Conservation (phyloP, 2,797 vertebrate genomes). For the Harpagifer antarcticus region DNA sequence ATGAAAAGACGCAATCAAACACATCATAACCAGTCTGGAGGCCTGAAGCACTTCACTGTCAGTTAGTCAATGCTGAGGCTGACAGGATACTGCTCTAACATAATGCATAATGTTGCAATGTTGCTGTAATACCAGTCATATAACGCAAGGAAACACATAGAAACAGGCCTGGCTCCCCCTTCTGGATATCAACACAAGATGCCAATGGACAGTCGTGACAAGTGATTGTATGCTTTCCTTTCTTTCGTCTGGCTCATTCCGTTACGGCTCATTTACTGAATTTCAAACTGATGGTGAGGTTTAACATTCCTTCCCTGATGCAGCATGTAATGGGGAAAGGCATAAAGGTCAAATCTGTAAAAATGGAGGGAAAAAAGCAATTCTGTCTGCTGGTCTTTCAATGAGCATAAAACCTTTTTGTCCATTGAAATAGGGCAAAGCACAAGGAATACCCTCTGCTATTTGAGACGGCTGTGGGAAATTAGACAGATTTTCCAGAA, state of each 20-base stretch:
- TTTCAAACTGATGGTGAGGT: constrained; percentile 19
- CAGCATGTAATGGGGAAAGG: constrained; percentile 14
- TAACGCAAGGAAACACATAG: not conserved
- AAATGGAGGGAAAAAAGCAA: constrained; percentile 43
- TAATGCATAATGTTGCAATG: constrained; percentile 44
- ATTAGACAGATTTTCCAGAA: constrained; percentile 78
- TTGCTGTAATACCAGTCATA: constrained; percentile 41
- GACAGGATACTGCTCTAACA: not conserved
- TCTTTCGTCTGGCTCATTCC: constrained; percentile 4
- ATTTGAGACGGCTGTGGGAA: constrained; percentile 55
- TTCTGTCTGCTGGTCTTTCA: constrained; percentile 25
- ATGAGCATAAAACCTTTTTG: constrained; percentile 7
- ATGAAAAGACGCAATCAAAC: constrained; percentile 1
- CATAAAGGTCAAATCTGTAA: constrained; percentile 48
- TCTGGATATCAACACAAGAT: constrained; percentile 41
- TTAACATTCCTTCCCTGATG: constrained; percentile 27
- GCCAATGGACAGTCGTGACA: not conserved
- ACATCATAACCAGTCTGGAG: constrained; percentile 7
- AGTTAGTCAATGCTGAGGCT: not conserved
- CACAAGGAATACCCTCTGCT: constrained; percentile 48
- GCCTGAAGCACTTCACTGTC: constrained; percentile 18
- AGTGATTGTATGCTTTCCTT: not conserved
- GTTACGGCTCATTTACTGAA: constrained; percentile 25
- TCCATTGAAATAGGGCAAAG: constrained; percentile 43
- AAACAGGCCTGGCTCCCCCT: constrained; percentile 61